Percentiles rank a stretch among this genome's conserved stretches.
phyloP scores from a whole-genome alignment of 2,797 vertebrate genomes.

The Macrochelys suwanniensis region DNA sequence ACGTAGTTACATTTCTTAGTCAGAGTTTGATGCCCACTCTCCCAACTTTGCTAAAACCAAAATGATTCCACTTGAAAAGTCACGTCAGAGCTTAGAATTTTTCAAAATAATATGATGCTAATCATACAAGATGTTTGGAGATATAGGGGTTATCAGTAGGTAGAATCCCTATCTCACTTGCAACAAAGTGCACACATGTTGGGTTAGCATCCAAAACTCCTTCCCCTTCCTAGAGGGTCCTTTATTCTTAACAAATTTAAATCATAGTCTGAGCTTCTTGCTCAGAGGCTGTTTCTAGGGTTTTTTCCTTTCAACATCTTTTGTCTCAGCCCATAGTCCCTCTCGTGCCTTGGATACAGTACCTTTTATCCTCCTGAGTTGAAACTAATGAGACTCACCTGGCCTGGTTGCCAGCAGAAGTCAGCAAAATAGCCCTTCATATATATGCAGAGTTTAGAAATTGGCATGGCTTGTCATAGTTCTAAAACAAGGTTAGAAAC shows the following conservation, averaged over 20 bases:
- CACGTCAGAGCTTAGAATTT: not conserved
- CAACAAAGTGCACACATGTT: not conserved
- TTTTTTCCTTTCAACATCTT: not conserved
- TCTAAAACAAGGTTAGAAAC: conserved; percentile 26
- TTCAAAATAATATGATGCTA: not conserved
- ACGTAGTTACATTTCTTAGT: not conserved
- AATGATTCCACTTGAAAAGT: not conserved
- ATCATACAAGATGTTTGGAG: not conserved
- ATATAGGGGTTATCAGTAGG: not conserved
- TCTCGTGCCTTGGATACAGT: not conserved
- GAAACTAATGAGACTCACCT: conserved; percentile 40
- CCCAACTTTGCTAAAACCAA: not conserved
- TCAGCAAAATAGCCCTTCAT: conserved; percentile 18
- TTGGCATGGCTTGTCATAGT: conserved; percentile 16
- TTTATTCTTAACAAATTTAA: not conserved
- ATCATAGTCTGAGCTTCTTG: not conserved
- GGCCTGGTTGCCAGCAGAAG: not conserved
- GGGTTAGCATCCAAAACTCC: not conserved
- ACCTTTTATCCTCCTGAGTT: conserved; percentile 21
- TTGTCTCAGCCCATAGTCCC: rapidly evolving
- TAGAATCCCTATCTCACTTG: not conserved
- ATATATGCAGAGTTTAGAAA: conserved; percentile 54
- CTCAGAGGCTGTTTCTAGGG: not conserved
- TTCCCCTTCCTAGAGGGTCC: rapidly evolving
- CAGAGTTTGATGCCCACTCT: not conserved